phyloP scores from a whole-genome alignment of 2,888 invertebrate genomes.

The Mesorhabditis spiculigera region DNA sequence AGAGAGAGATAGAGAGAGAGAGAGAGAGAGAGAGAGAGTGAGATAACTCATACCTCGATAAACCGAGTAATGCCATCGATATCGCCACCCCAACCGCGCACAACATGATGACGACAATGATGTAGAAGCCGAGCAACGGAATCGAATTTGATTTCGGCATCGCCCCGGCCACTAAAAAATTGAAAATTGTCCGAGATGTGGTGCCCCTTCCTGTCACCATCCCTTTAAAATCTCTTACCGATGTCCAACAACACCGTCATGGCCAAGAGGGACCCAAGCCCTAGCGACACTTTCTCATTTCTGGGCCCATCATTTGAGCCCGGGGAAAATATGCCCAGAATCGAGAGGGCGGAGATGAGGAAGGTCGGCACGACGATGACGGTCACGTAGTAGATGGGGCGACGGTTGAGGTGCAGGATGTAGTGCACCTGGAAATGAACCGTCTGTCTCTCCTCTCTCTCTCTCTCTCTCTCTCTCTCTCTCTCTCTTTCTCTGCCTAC shows the following conservation, averaged over 20 bases:
- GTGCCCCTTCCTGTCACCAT: conserved; percentile 1
- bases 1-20: too few species aligned
- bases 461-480: background rate
- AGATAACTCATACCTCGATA: conserved; percentile 17
- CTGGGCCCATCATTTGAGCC: conserved; percentile 48
- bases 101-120: conserved; percentile 50
- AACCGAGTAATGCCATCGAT: conserved; percentile 49
- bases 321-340: conserved; percentile 52
- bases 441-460: background rate
- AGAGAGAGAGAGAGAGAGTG: too few species aligned
- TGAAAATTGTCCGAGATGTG: background rate
- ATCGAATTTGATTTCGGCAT: conserved; percentile 57
- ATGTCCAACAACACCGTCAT: conserved; percentile 55
- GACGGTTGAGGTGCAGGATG: conserved; percentile 48
- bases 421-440: conserved; percentile 42
- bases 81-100: conserved; percentile 55
- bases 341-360: conserved; percentile 48
- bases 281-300: conserved; percentile 49
- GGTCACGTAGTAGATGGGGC: conserved; percentile 51
- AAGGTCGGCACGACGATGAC: conserved; percentile 53
- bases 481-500: too few species aligned
- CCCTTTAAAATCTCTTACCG: conserved; percentile 7
- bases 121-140: conserved; percentile 54
- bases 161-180: conserved; percentile 35
- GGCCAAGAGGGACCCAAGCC: conserved; percentile 45